These are phyloP conservation scores for Achlya flavicornis DNA, from an alignment of 2,888 invertebrate species.

Conservation along the genomic window DNA sequence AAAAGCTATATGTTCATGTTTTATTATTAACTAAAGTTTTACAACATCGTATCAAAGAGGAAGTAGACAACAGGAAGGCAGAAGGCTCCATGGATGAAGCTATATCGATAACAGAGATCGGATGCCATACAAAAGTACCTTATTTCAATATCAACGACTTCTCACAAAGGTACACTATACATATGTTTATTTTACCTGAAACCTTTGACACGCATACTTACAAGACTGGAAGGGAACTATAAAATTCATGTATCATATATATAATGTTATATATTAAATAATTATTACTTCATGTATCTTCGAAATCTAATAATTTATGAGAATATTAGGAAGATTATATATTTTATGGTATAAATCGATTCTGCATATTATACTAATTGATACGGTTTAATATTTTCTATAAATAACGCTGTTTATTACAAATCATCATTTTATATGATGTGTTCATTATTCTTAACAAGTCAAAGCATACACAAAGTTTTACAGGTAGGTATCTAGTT, in stretches of 20 bases:
- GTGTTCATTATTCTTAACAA: no score
- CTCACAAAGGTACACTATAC: constrained; percentile 57
- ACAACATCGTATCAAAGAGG: constrained; percentile 49
- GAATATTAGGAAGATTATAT: no score
- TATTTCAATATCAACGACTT: constrained; percentile 75
- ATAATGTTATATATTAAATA: neutral
- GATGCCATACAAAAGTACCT: constrained; percentile 60
- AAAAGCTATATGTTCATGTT: constrained; percentile 15
- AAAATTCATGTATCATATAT: neutral
- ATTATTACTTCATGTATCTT: no score
- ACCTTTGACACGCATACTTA: constrained; percentile 35
- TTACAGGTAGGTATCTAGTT: no score
- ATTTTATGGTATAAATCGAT: no score
- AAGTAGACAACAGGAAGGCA: constrained; percentile 53
- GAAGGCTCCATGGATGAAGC: constrained; percentile 61
- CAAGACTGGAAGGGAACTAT: constrained; percentile 16
- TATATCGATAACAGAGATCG: constrained; percentile 63
- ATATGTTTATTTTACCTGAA: constrained; percentile 57
- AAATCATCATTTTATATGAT: no score
- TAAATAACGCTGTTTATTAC: no score
- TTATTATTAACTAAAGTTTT: constrained; percentile 38
- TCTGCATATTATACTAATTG: no score
- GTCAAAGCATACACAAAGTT: no score
- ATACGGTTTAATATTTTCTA: no score
- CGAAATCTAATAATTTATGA: no score